Evolutionary conservation across 1,140 invertebrate species (phyloP).

Genomic region (Eriosoma lanigerum): DNA sequence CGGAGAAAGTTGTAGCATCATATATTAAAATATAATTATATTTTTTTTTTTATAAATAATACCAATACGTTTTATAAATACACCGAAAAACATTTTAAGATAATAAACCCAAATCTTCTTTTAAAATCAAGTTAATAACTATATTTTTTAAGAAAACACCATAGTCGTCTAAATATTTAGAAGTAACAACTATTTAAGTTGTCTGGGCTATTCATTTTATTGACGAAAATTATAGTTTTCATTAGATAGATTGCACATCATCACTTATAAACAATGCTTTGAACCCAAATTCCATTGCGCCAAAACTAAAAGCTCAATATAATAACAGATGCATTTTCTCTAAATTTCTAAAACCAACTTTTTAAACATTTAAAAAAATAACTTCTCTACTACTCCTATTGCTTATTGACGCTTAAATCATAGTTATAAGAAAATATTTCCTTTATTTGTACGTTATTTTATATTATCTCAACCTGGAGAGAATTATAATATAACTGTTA

Average conservation of each 20-base stretch:
- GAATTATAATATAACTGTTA: conserved; percentile 13
- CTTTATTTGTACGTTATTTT: conserved; percentile 56
- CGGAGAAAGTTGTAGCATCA: too few species aligned
- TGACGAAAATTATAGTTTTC: neutral
- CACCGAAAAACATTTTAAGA: neutral
- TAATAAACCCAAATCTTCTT: neutral
- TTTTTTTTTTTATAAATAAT: too few species aligned
- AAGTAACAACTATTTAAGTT: neutral
- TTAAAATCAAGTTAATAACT: neutral
- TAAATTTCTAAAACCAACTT: neutral
- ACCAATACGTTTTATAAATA: too few species aligned
- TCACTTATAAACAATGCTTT: neutral
- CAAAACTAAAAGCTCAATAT: neutral
- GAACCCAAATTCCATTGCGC: neutral
- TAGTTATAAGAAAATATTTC: conserved; percentile 55
- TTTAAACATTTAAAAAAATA: conserved; percentile 53
- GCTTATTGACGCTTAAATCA: conserved; percentile 55
- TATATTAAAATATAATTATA: too few species aligned
- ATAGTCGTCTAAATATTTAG: too few species aligned
- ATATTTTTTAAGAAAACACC: neutral
- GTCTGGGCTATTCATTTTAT: conserved; percentile 3
- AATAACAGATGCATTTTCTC: neutral
- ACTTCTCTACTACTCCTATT: conserved; percentile 54
- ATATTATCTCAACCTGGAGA: conserved; percentile 53
- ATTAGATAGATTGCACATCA: neutral